Conservation (phyloP, 2,888 invertebrate genomes). For the Dryadula phaetusa region DNA sequence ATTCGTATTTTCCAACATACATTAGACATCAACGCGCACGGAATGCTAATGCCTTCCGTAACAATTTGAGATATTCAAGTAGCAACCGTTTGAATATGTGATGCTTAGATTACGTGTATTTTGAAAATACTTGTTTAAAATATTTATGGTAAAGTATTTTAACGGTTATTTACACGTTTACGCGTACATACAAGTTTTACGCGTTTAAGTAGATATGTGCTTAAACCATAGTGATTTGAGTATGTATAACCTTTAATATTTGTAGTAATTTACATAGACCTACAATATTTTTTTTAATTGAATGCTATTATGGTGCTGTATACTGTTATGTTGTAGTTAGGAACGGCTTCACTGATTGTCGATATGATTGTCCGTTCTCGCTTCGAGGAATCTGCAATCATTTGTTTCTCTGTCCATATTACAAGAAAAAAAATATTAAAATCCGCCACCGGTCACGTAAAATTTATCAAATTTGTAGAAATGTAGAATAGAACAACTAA, state of each 20-base stretch:
- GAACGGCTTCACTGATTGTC: too few species aligned
- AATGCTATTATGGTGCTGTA: not conserved
- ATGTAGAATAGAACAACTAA: too few species aligned
- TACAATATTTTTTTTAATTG: too few species aligned
- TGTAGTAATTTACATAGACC: too few species aligned
- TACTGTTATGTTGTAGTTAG: too few species aligned
- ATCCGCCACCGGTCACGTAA: too few species aligned
- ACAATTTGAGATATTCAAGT: conserved; percentile 13
- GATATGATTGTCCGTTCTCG: too few species aligned
- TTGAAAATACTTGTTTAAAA: not conserved
- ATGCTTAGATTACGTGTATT: conserved; percentile 2
- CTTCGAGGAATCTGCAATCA: too few species aligned
- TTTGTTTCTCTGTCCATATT: too few species aligned
- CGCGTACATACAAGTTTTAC: too few species aligned
- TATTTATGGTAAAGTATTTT: not conserved
- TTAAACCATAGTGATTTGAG: not conserved
- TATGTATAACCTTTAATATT: not conserved
- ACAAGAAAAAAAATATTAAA: too few species aligned
- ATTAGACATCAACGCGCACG: conserved; percentile 35
- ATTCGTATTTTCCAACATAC: conserved; percentile 16
- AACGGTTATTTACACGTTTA: not conserved
- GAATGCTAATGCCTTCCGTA: conserved; percentile 18
- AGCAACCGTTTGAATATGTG: conserved; percentile 8
- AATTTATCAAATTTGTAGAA: too few species aligned
- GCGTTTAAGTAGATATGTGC: not conserved